Conservation (phyloP, 92 coral and sea anemone genomes). For the Actinostola sp. region DNA sequence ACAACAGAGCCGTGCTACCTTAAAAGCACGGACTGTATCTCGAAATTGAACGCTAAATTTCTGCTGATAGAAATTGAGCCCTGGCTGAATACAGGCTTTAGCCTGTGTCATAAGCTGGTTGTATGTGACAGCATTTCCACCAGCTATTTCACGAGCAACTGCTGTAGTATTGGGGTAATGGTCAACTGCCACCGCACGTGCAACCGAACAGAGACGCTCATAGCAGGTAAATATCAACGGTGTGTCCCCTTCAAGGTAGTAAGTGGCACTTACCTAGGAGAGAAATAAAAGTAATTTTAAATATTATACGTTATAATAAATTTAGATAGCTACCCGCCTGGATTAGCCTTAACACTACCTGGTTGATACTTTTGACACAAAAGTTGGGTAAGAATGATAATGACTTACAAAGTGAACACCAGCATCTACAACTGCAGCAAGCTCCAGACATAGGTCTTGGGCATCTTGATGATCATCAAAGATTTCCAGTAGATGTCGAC, state of each 20-base stretch:
- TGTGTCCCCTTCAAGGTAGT: slow-evolving; percentile 66
- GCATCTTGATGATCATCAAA: slow-evolving; percentile 53
- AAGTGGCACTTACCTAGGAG: slow-evolving; percentile 60
- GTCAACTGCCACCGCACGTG: slow-evolving; percentile 66
- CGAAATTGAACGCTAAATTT: slow-evolving; percentile 67
- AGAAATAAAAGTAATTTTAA: too few relatives aligned
- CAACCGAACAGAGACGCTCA: slow-evolving; percentile 53
- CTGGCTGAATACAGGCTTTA: slow-evolving; percentile 65
- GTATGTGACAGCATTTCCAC: slow-evolving; percentile 62
- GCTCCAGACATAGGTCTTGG: slow-evolving; percentile 62
- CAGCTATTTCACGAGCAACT: slow-evolving; percentile 63
- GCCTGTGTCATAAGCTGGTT: slow-evolving; percentile 68
- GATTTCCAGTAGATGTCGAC: slow-evolving; percentile 66
- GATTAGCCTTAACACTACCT: too few relatives aligned
- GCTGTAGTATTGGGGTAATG: slow-evolving; percentile 70
- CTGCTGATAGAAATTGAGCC: slow-evolving; percentile 70
- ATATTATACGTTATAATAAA: too few relatives aligned
- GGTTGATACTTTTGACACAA: too few relatives aligned
- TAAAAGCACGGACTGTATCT: slow-evolving; percentile 65
- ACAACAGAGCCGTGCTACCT: slow-evolving; percentile 68
- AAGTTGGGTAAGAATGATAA: too few relatives aligned
- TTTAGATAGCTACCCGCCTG: too few relatives aligned
- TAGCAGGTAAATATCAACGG: slow-evolving; percentile 63
- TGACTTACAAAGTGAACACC: slow-evolving; percentile 52
- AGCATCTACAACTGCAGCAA: slow-evolving; percentile 61